These are phyloP conservation scores for Candoia aspera DNA, from an alignment of 2,113 vertebrate species.

Conservation along the genomic window DNA sequence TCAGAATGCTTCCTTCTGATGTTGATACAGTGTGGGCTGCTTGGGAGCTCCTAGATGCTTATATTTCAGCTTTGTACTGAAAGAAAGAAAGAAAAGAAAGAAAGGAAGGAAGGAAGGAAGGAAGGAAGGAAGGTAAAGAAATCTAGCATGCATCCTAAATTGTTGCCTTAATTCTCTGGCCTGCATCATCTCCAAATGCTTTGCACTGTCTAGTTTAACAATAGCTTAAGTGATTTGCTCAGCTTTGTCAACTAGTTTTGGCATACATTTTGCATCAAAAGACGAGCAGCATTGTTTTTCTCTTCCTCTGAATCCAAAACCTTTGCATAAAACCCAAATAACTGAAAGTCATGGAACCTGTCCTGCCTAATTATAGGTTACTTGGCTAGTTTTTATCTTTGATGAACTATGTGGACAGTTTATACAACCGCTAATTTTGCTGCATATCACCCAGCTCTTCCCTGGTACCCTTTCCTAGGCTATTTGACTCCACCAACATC, in stretches of 20 bases:
- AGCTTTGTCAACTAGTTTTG: background rate
- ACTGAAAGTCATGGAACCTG: background rate
- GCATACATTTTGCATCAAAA: background rate
- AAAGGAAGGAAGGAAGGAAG: background rate
- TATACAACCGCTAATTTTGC: background rate
- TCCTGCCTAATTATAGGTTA: background rate
- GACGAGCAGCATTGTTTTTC: background rate
- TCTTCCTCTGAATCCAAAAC: background rate
- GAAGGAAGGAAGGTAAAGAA: slow-evolving; percentile 13
- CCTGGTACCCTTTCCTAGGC: background rate
- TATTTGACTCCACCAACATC: background rate
- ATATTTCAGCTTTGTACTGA: slow-evolving; percentile 58
- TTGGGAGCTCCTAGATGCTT: slow-evolving; percentile 65
- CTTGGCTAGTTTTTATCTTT: background rate
- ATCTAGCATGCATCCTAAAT: slow-evolving; percentile 61
- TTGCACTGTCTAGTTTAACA: background rate
- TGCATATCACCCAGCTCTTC: background rate
- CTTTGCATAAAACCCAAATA: background rate
- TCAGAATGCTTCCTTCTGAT: slow-evolving; percentile 67
- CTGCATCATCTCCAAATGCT: background rate
- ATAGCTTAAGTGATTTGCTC: background rate
- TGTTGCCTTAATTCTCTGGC: slow-evolving; percentile 63
- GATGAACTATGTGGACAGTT: background rate
- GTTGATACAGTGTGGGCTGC: slow-evolving; percentile 48
- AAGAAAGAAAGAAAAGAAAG: background rate